phyloP scores from a whole-genome alignment of 2,113 vertebrate species.

The Camelus dromedarius region DNA sequence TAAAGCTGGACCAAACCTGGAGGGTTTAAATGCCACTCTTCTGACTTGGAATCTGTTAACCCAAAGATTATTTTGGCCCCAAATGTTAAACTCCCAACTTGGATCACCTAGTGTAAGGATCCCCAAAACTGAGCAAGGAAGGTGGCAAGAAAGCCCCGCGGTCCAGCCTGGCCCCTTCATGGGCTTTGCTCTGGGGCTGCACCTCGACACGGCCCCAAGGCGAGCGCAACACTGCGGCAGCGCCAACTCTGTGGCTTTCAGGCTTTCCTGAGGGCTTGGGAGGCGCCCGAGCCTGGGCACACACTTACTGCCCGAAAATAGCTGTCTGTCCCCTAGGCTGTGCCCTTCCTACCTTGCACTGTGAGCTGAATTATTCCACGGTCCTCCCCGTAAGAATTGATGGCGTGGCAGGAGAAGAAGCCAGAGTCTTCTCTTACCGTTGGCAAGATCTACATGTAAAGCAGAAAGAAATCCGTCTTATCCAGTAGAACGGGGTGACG shows the following conservation, averaged over 20 bases:
- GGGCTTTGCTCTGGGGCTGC: background rate
- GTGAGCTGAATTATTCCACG: constrained; percentile 99
- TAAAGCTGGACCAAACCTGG: background rate
- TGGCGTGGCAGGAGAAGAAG: constrained; percentile 99
- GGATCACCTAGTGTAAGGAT: rapidly evolving
- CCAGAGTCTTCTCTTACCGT: constrained; percentile 98
- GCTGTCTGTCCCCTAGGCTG: constrained; percentile 57
- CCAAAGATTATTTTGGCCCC: background rate
- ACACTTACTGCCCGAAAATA: constrained; percentile 54
- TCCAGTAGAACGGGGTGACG: background rate
- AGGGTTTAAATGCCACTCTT: background rate
- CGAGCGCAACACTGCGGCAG: background rate
- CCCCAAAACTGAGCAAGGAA: background rate
- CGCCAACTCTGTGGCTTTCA: background rate
- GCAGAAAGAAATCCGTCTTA: constrained; percentile 76
- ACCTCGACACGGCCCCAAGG: background rate
- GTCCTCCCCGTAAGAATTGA: constrained; percentile 99
- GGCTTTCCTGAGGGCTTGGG: background rate
- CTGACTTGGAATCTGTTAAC: background rate
- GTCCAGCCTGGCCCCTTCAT: rapidly evolving
- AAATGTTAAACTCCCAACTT: background rate
- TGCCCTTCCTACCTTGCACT: constrained; percentile 94
- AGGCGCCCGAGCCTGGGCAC: background rate
- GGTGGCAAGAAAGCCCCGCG: background rate
- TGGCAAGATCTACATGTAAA: constrained; percentile 93